A percentile compares a stretch with the other conserved stretches of the same genome.
These are phyloP conservation scores for Nycteola revayana DNA, from an alignment of 2,888 invertebrate genomes.

Conservation along the genomic window DNA sequence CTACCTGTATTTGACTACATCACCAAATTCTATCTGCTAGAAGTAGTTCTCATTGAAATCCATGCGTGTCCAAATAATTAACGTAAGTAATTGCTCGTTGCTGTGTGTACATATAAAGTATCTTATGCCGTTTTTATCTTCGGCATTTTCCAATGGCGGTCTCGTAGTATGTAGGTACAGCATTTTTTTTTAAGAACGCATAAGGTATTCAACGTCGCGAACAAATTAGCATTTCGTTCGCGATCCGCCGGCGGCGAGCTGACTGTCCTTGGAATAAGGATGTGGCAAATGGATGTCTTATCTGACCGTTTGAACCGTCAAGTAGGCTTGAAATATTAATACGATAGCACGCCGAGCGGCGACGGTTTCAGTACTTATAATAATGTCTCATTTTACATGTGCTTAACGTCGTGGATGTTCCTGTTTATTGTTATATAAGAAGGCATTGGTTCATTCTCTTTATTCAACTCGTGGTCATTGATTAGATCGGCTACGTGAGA, in stretches of 20 bases:
- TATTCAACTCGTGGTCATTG: slow-evolving; percentile 42
- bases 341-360: slow-evolving; percentile 7
- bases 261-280: slow-evolving; percentile 77
- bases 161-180: slow-evolving; percentile 41
- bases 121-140: slow-evolving; percentile 43
- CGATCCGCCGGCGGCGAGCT: slow-evolving; percentile 50
- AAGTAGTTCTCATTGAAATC: slow-evolving; percentile 30
- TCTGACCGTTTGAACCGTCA: slow-evolving; percentile 51
- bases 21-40: slow-evolving; percentile 14
- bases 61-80: slow-evolving; percentile 44
- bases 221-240: slow-evolving; percentile 73
- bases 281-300: slow-evolving; percentile 62
- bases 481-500: slow-evolving; percentile 31
- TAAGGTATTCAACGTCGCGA: slow-evolving; percentile 71
- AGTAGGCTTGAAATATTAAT: slow-evolving; percentile 36
- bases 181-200: slow-evolving; percentile 58
- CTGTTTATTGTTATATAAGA: slow-evolving; percentile 37
- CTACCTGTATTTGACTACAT: slow-evolving; percentile 16
- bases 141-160: slow-evolving; percentile 50
- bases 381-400: slow-evolving; percentile 36
- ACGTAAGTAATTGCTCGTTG: slow-evolving; percentile 43
- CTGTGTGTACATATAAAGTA: slow-evolving; percentile 37
- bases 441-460: slow-evolving; percentile 13
- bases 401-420: slow-evolving; percentile 27
- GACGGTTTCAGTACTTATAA: slow-evolving; percentile 26